A percentile compares a stretch with the other conserved stretches of the same genome.
Evolutionary conservation across 2,113 vertebrate species (phyloP).

Genomic region (Hucho hucho): DNA sequence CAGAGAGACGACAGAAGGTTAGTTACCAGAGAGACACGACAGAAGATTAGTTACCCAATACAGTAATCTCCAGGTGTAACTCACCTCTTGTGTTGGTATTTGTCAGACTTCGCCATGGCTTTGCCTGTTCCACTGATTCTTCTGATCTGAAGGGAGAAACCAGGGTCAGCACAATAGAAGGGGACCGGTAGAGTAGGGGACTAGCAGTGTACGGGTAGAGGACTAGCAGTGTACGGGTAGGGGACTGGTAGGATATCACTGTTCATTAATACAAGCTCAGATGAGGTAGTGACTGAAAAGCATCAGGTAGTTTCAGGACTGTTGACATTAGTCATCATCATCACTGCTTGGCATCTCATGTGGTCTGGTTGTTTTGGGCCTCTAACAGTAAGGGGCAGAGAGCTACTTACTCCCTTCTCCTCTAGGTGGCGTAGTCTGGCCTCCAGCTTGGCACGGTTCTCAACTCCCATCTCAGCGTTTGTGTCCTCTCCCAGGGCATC

Average conservation of each 20-base stretch:
- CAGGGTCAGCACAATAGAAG: background rate
- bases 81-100: constrained; percentile 96
- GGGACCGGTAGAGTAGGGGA: background rate
- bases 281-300: constrained; percentile 94
- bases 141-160: constrained; percentile 76
- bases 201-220: no score
- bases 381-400: no score
- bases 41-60: no score
- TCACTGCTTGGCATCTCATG: constrained; percentile 67
- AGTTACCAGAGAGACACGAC: no score
- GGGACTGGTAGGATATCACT: no score
- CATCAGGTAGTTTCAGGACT: constrained; percentile 79
- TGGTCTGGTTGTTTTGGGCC: background rate
- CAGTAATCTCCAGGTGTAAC: background rate
- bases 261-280: constrained; percentile 65
- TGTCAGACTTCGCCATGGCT: constrained; percentile 88
- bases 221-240: no score
- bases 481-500: constrained; percentile 94
- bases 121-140: constrained; percentile 95
- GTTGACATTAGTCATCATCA: constrained; percentile 72
- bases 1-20: no score
- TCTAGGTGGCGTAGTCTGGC: constrained; percentile 85
- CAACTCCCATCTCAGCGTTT: constrained; percentile 88
- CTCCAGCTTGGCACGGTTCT: constrained; percentile 94
- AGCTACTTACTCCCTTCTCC: constrained; percentile 87